Evolutionary conservation across 2,888 invertebrate genomes (phyloP).

Genomic region (Corbicula japonica): DNA sequence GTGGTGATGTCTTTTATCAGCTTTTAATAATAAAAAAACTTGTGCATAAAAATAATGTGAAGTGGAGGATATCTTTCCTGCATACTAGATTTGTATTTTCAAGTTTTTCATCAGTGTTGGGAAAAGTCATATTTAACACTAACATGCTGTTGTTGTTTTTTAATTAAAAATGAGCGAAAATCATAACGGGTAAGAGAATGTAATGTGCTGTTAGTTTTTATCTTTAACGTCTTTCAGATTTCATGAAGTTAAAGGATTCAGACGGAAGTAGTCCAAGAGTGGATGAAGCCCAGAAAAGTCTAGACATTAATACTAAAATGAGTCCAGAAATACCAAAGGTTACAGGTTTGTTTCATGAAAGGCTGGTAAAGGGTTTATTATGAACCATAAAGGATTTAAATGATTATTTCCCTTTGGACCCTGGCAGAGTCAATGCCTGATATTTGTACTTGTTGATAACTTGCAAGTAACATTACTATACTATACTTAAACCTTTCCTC

Average conservation of each 20-base stretch:
- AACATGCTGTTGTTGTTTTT: neutral
- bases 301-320: neutral
- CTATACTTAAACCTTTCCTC: too few species aligned
- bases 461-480: too few species aligned
- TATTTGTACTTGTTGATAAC: too few species aligned
- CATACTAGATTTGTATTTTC: neutral
- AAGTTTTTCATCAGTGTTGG: neutral
- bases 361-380: neutral
- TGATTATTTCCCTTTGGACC: too few species aligned
- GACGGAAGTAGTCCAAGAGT: neutral
- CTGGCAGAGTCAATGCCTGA: too few species aligned
- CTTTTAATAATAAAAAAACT: too few species aligned
- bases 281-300: neutral
- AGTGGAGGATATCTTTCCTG: neutral
- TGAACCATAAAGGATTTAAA: neutral
- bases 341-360: neutral
- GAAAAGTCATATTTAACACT: neutral
- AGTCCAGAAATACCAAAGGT: neutral
- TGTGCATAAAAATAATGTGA: neutral
- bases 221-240: constrained; percentile 6
- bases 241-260: constrained; percentile 8
- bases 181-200: too few species aligned
- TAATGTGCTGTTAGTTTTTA: too few species aligned
- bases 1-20: too few species aligned
- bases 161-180: neutral